Conservation (phyloP, 2,888 invertebrate genomes). For the Tetramorium bicarinatum region DNA sequence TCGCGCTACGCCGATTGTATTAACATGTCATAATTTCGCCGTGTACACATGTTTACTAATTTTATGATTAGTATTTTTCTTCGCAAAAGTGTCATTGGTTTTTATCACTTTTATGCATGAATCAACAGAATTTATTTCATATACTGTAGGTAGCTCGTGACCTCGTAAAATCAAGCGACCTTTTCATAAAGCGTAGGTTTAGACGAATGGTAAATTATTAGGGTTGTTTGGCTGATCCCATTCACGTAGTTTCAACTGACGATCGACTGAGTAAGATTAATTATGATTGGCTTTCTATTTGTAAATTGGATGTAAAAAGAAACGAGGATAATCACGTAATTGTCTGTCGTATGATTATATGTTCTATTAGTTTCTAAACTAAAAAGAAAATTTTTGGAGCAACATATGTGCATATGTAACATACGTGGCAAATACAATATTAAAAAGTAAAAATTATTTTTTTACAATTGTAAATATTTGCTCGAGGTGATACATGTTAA, state of each 20-base stretch:
- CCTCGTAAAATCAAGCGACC: slow-evolving; percentile 19
- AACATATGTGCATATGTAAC: not conserved
- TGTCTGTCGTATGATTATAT: not conserved
- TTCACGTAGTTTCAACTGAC: slow-evolving; percentile 9
- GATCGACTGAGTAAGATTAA: slow-evolving; percentile 3
- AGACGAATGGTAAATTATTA: slow-evolving; percentile 34
- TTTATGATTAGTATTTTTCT: not conserved
- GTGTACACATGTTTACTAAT: not conserved
- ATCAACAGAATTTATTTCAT: not conserved
- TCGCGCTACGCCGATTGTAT: not conserved
- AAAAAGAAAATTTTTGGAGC: not conserved
- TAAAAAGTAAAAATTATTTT: not conserved
- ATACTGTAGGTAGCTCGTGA: slow-evolving; percentile 15
- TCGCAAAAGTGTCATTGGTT: not conserved
- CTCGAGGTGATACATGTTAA: not conserved
- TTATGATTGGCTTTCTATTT: not conserved
- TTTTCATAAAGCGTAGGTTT: slow-evolving; percentile 34
- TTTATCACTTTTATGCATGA: not conserved
- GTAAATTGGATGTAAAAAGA: not conserved
- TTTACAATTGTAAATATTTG: not conserved
- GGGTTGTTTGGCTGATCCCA: not conserved
- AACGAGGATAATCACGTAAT: slow-evolving; percentile 2
- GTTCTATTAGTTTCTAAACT: not conserved
- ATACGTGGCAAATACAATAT: not conserved
- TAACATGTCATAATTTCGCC: not conserved